Evolutionary conservation across 2,888 invertebrate genomes (phyloP), one percentile per base, ranked within the genome.

Genomic region (Amblyjoppa fuscipennis): DNA sequence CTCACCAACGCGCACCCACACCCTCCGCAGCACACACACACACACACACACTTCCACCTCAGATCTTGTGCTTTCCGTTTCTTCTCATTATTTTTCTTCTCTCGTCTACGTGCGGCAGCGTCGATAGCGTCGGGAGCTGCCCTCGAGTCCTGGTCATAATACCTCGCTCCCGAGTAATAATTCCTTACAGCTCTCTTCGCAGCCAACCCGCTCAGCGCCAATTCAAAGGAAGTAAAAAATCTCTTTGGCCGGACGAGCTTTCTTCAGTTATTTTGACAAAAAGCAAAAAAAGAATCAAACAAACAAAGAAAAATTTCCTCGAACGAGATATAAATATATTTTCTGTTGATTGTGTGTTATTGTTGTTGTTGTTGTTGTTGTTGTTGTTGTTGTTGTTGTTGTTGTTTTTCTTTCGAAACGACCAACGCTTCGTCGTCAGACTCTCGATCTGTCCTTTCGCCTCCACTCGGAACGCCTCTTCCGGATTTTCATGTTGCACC

Each of bases 401-500:
- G n/a, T n/a, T n/a, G n/a, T 20, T 25, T 59, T 59, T 76, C 64
- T 3, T 11, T 25, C 9, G 5, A 64, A 49, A 71, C 28, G 41
- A 28, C 56, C 61, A 5, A 49, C n/a, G 31, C 56, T 51, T 38
- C 38, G 71, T 53, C 84, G 83, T 90, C 87, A 89, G 86, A 87
- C 87, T 89, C 87, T 87, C 87, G 86, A 85, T 82, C 87, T 82
- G 69, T 86, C 84, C 73, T 83, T 85, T 75, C 75, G 83, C 75
- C 89, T 88, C 88, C 90, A 92, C 83, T 85, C 89, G 68, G 88
- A 88, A 84, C 90, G 91, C 87, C 89, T 90, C 89, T 91, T 91
- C 85, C 91, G 90, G 86, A 91, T 89, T 90, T 90, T 92, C 92
- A 87, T 89, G 71, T 73, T 83, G 71, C 76, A 68, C 76, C 20